Conservation (phyloP, 2,888 invertebrate genomes). For the Dorcus parallelipipedus region DNA sequence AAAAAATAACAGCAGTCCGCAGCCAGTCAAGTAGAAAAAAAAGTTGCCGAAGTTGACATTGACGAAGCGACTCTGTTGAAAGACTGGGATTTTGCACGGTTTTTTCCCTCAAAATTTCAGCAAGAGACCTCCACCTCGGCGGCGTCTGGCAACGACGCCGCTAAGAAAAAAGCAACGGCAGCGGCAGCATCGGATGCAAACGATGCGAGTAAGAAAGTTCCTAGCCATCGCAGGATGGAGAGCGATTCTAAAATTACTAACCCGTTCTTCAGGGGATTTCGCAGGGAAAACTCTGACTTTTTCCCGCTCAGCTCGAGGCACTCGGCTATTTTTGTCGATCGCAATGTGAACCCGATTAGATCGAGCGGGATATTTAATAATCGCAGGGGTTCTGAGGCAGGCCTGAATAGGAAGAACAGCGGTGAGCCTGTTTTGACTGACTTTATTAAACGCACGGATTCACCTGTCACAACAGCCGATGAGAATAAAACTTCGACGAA, state of each 20-base stretch:
- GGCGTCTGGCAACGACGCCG: slow-evolving; percentile 2
- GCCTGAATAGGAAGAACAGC: slow-evolving; percentile 53
- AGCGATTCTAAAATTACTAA: slow-evolving; percentile 68
- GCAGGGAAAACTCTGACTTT: slow-evolving; percentile 81
- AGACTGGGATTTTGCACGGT: slow-evolving; percentile 85
- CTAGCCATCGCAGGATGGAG: slow-evolving; percentile 67
- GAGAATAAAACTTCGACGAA: background rate
- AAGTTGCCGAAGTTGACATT: slow-evolving; percentile 55
- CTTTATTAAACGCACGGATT: slow-evolving; percentile 55
- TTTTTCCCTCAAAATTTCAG: slow-evolving; percentile 62
- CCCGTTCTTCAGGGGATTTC: slow-evolving; percentile 73
- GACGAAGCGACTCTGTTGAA: slow-evolving; percentile 78
- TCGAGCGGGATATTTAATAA: slow-evolving; percentile 71
- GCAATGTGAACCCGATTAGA: slow-evolving; percentile 54
- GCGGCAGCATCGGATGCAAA: background rate
- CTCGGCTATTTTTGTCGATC: slow-evolving; percentile 63
- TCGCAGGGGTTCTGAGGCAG: slow-evolving; percentile 57
- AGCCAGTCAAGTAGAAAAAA: slow-evolving; percentile 39
- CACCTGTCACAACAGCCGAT: slow-evolving; percentile 2
- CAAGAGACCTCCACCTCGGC: slow-evolving; percentile 22
- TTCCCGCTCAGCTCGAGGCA: slow-evolving; percentile 74
- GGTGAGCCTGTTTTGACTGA: slow-evolving; percentile 71
- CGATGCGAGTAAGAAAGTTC: background rate
- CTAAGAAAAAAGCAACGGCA: background rate
- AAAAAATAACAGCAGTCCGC: slow-evolving; percentile 44